Percentiles rank a stretch among this genome's conserved stretches.
Conservation (phyloP, 2,888 invertebrate genomes). For the Leuctra nigra region DNA sequence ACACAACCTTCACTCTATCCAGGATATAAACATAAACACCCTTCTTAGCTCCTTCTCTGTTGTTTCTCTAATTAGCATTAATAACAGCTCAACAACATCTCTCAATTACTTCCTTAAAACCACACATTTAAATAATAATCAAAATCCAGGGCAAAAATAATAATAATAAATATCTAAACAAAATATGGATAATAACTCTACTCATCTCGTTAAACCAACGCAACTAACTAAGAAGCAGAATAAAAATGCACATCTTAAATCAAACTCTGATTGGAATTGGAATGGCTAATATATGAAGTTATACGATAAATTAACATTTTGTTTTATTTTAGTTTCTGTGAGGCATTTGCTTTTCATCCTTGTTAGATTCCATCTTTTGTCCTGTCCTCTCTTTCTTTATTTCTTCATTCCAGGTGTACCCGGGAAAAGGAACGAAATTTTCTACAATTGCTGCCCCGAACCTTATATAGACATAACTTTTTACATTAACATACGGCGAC, state of each 20-base stretch:
- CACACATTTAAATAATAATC: constrained; percentile 29
- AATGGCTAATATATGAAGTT: constrained; percentile 30
- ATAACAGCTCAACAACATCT: constrained; percentile 26
- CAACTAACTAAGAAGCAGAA: constrained; percentile 28
- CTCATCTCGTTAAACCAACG: constrained; percentile 22
- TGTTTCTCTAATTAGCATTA: constrained; percentile 28
- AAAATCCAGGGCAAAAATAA: constrained; percentile 7
- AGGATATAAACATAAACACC: neutral
- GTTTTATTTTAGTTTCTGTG: constrained; percentile 28
- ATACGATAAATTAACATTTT: constrained; percentile 28
- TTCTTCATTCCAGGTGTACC: constrained; percentile 67
- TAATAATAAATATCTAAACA: neutral
- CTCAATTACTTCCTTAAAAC: constrained; percentile 32
- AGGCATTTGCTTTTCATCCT: constrained; percentile 29
- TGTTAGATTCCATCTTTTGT: constrained; percentile 27
- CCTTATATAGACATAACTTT: constrained; percentile 95
- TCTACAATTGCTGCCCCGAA: constrained; percentile 89
- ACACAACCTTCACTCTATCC: constrained; percentile 3
- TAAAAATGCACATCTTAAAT: constrained; percentile 30
- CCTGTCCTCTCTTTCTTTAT: constrained; percentile 34
- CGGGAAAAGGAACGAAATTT: constrained; percentile 82
- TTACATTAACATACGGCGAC: constrained; percentile 90
- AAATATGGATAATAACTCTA: neutral
- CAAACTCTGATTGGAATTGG: constrained; percentile 30
- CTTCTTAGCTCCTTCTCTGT: constrained; percentile 24